Evolutionary conservation across 2,113 vertebrate genomes (phyloP), one percentile per base, ranked within the genome.

Genomic region (Engraulis encrasicolus): DNA sequence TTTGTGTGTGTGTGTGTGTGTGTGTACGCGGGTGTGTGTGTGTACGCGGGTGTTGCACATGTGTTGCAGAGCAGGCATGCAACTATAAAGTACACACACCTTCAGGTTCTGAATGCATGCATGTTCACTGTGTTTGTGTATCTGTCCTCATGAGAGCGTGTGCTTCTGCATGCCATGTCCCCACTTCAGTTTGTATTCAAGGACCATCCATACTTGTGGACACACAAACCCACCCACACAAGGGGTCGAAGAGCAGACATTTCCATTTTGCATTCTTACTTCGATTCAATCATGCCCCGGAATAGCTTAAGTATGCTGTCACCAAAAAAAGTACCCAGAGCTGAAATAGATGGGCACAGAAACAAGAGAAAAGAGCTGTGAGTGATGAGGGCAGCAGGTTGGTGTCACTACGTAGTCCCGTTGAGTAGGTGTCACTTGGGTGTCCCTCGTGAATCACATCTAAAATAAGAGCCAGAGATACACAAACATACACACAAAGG

Each of bases 231-330:
- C n/a, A n/a, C 11, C 66, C 66, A 36, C 66, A 74, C 27, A 74
- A 74, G 31, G n/a, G n/a, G n/a, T 27, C n/a, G n/a, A n/a, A n/a
- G n/a, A n/a, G n/a, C n/a, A n/a, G n/a, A n/a, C n/a, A n/a, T n/a
- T n/a, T n/a, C 61, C 54, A 79, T 81, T 83, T 85, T 40, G 40
- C 79, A 82, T 78, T 85, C 71, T 61, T 85, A 61, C 45, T 74
- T 74, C 27, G 66, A n/a, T n/a, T n/a, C n/a, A 74, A 74, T 74
- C 66, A 74, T 84, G 79, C 40, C 84, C 82, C 38, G 84, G 79
- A 89, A 85, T 52, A 87, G 80, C 20, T 58, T n/a, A 27, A 83
- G 54, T 66, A 80, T 80, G 66, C 66, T 34, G 66, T 18, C 40
- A 77, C 48, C 83, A 23, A 83, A 78, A 6, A 19, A 6, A n/a